Base-by-base conservation (phyloP, 2,797 vertebrate species). In the Clarias fuscus region DNA sequence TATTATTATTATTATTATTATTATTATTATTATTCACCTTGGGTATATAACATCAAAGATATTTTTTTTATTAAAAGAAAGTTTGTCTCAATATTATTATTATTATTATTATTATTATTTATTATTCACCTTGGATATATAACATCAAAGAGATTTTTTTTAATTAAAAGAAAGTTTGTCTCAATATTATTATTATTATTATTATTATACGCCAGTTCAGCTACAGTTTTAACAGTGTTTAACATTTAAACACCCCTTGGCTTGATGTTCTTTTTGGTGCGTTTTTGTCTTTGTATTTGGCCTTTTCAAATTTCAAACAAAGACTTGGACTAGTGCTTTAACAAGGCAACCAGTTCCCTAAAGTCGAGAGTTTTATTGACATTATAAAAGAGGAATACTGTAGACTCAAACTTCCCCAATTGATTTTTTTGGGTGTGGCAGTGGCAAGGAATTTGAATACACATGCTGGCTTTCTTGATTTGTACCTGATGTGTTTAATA, bases 401-500 rank as follows among this genome's bases (percentile, higher is more conserved):
- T 48, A 48, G 37, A 48, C 48, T 56, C 33, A 15, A 5, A 33
- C 43, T 61, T 73, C 24, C 82, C 37, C 33, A 27, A 58, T 84
- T 59, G 78, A 5, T 7, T 82, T 27, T 30, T 85, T 65, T 78
- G 18, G 27, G 48, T 24, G 68, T 58, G 43, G 22, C 40, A 86
- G 75, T 58, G 43, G 33, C 40, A 86, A 84, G 43, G 59, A 71
- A 86, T 84, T 37, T 37, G 22, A n/a, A 61, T 3, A 27, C 76
- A 73, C 59, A 37, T 48, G 11, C 18, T 79, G 27, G n/a, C 80
- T 72, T 67, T 13, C 73, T 18, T 7, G 27, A 37, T 84, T 72
- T 67, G 24, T 80, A 24, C 7, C 18, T 62, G 68, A 20, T 65
- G 17, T 75, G 65, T 81, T 76, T 58, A 5, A 22, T 68, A 48